phyloP scores from a whole-genome alignment of 2,797 vertebrate species.

The Neopelma chrysocephalum region DNA sequence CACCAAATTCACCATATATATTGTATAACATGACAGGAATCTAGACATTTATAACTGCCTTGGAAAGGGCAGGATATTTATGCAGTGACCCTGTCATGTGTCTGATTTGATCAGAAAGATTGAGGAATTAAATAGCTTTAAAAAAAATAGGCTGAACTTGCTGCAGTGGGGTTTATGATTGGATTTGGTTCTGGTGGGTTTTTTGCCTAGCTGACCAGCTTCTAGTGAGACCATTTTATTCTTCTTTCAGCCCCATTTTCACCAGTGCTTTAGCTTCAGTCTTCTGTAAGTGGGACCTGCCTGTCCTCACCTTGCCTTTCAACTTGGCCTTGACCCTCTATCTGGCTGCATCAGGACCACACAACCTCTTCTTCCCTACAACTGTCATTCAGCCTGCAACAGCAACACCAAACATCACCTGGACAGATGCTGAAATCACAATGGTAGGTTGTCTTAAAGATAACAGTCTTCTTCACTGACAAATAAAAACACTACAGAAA shows the following conservation, averaged over 20 bases:
- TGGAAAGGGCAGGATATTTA: neutral
- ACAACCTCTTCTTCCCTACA: conserved; percentile 89
- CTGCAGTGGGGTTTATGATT: rapidly evolving
- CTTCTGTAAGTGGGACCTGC: conserved; percentile 92
- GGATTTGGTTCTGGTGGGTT: neutral
- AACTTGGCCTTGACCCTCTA: conserved; percentile 89
- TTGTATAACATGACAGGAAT: neutral
- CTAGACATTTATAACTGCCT: neutral
- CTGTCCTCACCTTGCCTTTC: conserved; percentile 93
- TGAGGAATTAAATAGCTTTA: neutral
- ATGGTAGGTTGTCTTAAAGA: conserved; percentile 75
- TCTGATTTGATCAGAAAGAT: neutral
- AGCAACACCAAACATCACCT: conserved; percentile 86
- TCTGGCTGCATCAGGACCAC: conserved; percentile 88
- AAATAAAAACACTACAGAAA: neutral
- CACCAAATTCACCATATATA: neutral
- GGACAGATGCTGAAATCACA: conserved; percentile 81
- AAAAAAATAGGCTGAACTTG: neutral
- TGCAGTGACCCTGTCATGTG: rapidly evolving
- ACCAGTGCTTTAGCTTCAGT: conserved; percentile 88
- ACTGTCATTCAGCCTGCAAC: conserved; percentile 79
- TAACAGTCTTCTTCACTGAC: neutral
- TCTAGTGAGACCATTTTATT: neutral
- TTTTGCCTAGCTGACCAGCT: neutral
- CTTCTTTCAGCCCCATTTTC: conserved; percentile 84